A percentile compares a stretch with the other conserved stretches of the same genome.
These are phyloP conservation scores for Tetropium fuscum DNA, from an alignment of 2,888 invertebrate genomes.

Conservation along the genomic window DNA sequence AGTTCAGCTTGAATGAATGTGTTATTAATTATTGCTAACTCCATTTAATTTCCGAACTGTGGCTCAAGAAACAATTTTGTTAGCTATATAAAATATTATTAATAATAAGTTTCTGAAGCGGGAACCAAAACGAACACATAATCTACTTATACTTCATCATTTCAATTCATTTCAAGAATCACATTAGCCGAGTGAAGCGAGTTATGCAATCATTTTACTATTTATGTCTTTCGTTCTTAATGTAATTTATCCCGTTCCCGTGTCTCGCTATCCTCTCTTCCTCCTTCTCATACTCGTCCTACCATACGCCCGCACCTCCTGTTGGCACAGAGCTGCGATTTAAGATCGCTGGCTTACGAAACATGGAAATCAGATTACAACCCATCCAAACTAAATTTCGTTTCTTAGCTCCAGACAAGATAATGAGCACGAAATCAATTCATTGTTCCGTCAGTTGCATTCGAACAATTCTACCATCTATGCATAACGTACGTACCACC, in stretches of 20 bases:
- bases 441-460: background rate
- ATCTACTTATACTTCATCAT: constrained; percentile 49
- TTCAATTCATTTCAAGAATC: constrained; percentile 51
- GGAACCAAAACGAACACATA: constrained; percentile 32
- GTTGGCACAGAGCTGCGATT: constrained; percentile 24
- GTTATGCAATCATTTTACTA: constrained; percentile 51
- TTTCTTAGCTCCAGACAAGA: constrained; percentile 20
- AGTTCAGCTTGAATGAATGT: background rate
- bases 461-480: too few species aligned
- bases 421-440: constrained; percentile 15
- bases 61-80: background rate
- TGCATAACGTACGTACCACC: too few species aligned
- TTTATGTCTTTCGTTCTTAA: constrained; percentile 46
- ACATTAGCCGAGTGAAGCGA: constrained; percentile 47
- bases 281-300: background rate
- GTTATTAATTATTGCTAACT: constrained; percentile 7
- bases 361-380: constrained; percentile 39
- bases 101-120: constrained; percentile 9
- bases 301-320: constrained; percentile 5
- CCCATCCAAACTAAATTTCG: constrained; percentile 34
- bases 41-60: background rate
- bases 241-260: constrained; percentile 47
- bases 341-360: constrained; percentile 36
- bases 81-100: constrained; percentile 7
- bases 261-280: constrained; percentile 13